phyloP scores from a whole-genome alignment of 2,113 vertebrate genomes.

The Machaerirhynchus nigripectus region DNA sequence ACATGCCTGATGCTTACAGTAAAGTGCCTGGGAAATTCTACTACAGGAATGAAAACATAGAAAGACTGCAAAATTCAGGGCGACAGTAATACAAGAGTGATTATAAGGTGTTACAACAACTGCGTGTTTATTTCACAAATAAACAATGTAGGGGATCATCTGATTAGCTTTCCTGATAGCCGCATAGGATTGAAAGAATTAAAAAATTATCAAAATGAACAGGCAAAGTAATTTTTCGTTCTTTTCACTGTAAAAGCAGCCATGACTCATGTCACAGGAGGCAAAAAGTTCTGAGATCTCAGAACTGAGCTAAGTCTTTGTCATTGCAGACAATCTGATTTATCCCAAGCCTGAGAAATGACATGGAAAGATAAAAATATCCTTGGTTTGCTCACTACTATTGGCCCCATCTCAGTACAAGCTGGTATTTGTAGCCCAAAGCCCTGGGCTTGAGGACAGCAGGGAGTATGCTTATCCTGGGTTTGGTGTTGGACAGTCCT shows the following conservation, averaged over 20 bases:
- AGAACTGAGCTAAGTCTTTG: neutral
- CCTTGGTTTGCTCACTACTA: neutral
- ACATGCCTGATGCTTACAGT: too few species aligned
- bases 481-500: fast-evolving
- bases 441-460: neutral
- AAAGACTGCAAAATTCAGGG: too few species aligned
- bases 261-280: neutral
- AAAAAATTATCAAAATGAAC: neutral
- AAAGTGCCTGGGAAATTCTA: too few species aligned
- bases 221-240: neutral
- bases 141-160: neutral
- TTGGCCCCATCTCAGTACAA: neutral
- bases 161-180: neutral
- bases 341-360: neutral
- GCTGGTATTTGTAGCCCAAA: neutral
- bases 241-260: neutral
- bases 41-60: too few species aligned
- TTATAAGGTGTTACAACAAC: neutral
- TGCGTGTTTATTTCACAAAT: neutral
- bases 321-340: neutral
- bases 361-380: neutral
- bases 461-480: neutral
- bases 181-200: neutral
- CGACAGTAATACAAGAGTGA: neutral
- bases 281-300: neutral